Evolutionary conservation across 2,113 vertebrate species (phyloP).

Genomic region (Euleptes europaea): DNA sequence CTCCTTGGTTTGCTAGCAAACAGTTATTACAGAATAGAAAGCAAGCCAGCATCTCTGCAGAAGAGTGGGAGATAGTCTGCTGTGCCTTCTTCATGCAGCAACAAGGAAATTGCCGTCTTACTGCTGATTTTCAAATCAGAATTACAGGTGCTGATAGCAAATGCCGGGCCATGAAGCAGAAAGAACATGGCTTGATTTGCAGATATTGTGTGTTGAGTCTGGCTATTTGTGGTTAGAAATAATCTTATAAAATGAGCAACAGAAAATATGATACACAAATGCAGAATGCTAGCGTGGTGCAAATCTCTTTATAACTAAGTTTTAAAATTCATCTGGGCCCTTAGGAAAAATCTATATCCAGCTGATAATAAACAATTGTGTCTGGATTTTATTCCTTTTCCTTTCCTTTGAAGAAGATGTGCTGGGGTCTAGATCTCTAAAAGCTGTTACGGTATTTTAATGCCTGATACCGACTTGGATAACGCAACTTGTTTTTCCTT

Average conservation of each 20-base stretch:
- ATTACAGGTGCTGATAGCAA: slow-evolving; percentile 19
- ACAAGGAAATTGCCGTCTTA: slow-evolving; percentile 36
- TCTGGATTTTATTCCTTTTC: not conserved
- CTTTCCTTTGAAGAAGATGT: not conserved
- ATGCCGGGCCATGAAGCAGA: slow-evolving; percentile 24
- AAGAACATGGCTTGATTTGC: slow-evolving; percentile 22
- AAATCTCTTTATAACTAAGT: slow-evolving; percentile 3
- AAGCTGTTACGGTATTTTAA: not conserved
- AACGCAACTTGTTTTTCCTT: not conserved
- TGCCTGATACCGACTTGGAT: not conserved
- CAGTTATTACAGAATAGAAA: slow-evolving; percentile 17
- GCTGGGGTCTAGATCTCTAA: too few species aligned
- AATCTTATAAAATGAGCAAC: slow-evolving; percentile 25
- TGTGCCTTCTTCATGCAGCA: slow-evolving; percentile 11
- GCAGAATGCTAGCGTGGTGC: rapidly evolving
- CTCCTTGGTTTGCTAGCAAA: slow-evolving; percentile 29
- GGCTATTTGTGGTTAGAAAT: slow-evolving; percentile 32
- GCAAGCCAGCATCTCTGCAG: slow-evolving; percentile 29
- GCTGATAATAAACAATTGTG: not conserved
- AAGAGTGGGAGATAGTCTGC: slow-evolving; percentile 21
- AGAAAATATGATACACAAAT: slow-evolving; percentile 28
- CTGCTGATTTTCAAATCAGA: slow-evolving; percentile 36
- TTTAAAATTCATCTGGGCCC: not conserved
- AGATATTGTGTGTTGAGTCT: slow-evolving; percentile 17
- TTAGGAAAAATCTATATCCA: not conserved